Evolutionary conservation across 1,140 invertebrate species (phyloP), one percentile per base, ranked within the genome.

Genomic region (Brachionus sp.): DNA sequence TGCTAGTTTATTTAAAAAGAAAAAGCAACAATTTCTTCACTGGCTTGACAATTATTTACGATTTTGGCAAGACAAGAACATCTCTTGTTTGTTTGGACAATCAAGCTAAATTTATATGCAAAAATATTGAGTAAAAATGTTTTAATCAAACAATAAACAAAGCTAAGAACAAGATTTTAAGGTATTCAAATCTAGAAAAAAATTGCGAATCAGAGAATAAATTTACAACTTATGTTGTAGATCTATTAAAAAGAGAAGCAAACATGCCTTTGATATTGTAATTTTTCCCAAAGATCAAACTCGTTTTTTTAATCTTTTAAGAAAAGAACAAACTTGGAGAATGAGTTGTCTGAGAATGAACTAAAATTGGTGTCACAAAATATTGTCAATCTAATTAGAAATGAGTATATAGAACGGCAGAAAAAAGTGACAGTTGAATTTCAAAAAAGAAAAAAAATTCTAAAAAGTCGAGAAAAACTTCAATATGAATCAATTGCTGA

Each of bases 371-470:
- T 35, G 9, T 46, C 42, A 44, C 39, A 46, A n/a, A 75, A 75
- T 12, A 75, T 46, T 10, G 42, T 75, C 7, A 75, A 75, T 46
- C 12, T 75, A 5, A 75, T 75, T 33, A 29, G 42, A 23, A 44
- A 75, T 50, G 70, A 75, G 25, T 75, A 75, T 25, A 75, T 75
- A 12, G 70, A 75, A 46, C 39, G 44, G 10, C 70, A 75, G 44
- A 75, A 75, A 46, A 75, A 75, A 25, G 70, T 75, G 13, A 12
- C 46, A 2, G 23, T 75, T 6, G 70, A 75, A 46, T 75, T 75
- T 75, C 70, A 75, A 25, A 75, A 46, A 25, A 13, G 39, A 12
- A 46, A 44, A 12, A 75, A 75, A 46, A 25, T 75, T 25, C 25
- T 75, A 25, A 75, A 75, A 29, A 42, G 44, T 5, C 70, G 44